Evolutionary conservation across 2,797 vertebrate species (phyloP), one percentile per base, ranked within the genome.

Genomic region (Oreortyx pictus): DNA sequence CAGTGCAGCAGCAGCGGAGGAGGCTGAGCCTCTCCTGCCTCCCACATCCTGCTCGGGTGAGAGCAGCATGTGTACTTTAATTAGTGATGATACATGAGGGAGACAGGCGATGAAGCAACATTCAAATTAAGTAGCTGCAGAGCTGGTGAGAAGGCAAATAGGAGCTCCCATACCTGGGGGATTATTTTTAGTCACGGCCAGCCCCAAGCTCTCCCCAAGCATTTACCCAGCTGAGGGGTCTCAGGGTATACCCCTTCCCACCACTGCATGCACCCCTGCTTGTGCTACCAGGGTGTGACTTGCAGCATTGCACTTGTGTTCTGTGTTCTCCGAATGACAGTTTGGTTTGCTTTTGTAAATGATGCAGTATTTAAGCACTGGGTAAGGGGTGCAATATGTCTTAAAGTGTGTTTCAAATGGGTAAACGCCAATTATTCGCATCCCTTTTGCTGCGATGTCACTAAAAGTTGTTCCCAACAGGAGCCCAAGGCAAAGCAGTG

Each of bases 71-170:
- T 89, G 72, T 88, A 92, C 75, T 95, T 96, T 96, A 92, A 93
- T 95, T 94, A 96, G 93, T 4, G 12, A 76, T 90, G 88, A 92
- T 95, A 85, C 73, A 82, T 83, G 89, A 90, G 77, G 74, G 89
- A 94, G 73, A 87, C 76, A 71, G 86, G 85, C 96, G 59, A 90
- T 82, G 76, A 92, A 91, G 84, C 82, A 81, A 76, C 9, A 13
- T 88, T 91, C 96, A 92, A 83, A 91, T 94, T 83, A 94, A 92
- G 57, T 91, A 93, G 92, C 89, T 90, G 77, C 88, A 95, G 76
- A 83, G 66, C 62, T 79, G 77, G 52, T 89, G 41, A 87, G 75
- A 93, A 89, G 78, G 82, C 90, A 94, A 91, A 94, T 91, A 91
- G 3, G 23, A 81, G 41, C 41, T 89, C 31, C 49, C 50, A 65